phyloP scores from a whole-genome alignment of 2,888 invertebrate species.

The Spilarctia lutea region DNA sequence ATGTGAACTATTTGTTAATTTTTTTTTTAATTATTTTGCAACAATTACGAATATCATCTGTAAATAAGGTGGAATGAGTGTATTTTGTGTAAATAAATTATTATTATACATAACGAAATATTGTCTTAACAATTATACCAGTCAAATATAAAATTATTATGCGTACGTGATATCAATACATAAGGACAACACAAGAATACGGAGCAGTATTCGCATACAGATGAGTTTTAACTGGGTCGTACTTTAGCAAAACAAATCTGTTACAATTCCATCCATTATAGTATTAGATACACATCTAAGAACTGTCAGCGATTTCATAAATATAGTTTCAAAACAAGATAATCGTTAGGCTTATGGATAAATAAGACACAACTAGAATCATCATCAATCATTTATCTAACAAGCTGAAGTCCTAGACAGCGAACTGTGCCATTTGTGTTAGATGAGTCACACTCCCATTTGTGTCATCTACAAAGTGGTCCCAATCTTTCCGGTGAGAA shows the following conservation, averaged over 20 bases:
- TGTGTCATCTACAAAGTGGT: background rate
- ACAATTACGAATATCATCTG: too few relatives aligned
- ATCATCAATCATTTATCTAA: background rate
- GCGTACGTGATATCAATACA: background rate
- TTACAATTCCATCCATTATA: slow-evolving; percentile 3
- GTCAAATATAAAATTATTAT: background rate
- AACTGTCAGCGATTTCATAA: slow-evolving; percentile 8
- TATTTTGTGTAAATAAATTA: too few relatives aligned
- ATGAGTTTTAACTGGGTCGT: slow-evolving; percentile 1
- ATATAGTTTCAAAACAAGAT: background rate
- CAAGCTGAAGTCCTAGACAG: background rate
- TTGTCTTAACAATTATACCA: background rate
- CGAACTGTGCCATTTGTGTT: background rate
- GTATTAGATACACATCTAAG: slow-evolving; percentile 10
- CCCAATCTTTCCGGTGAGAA: background rate
- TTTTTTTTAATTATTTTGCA: too few relatives aligned
- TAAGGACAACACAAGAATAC: background rate
- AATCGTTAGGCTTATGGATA: background rate
- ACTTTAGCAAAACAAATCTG: slow-evolving; percentile 13
- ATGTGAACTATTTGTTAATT: too few relatives aligned
- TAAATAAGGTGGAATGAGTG: too few relatives aligned
- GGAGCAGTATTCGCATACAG: background rate
- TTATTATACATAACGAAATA: too few relatives aligned
- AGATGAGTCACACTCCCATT: background rate
- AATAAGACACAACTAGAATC: background rate